Base-by-base conservation (phyloP, 2,888 invertebrate species). In the Myopa tessellatipennis region DNA sequence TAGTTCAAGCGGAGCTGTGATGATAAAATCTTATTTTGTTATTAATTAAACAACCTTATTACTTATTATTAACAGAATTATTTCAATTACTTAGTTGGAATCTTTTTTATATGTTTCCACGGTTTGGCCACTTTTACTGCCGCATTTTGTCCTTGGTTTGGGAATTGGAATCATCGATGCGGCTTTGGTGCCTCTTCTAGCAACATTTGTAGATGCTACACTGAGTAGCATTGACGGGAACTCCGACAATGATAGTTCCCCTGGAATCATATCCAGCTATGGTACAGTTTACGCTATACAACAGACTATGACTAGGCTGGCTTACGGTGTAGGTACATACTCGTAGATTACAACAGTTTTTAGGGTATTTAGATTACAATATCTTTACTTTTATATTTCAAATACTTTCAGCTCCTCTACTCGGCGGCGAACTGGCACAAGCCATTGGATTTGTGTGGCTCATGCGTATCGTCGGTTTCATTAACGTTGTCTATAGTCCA, bases 201-300 rank as follows among this genome's bases (percentile, higher is more conserved):
- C 95, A 0, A 91, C 92, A 75, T 90, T 95, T 78, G 95, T 95
- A 4, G 94, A 94, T 81, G 85, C 88, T 2, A 89, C 87, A 84
- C 78, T 87, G 85, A 89, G 83, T 26, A 85, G 85, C 72, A 88
- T 88, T 63, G 80, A 77, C 4, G 77, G 76, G 10, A 80, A 78
- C 58, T 81, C 50, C 8, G 71, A 70, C 4, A 74, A 74, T 38
- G 65, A 36, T 0, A 60, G 60, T 0, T 80, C 80, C 10, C 40
- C 81, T 8, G 83, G 80, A 69, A 84, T 85, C 14, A 86, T 85
- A 80, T 91, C 91, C 16, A 92, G 92, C 81, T 95, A 95, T 85
- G 95, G 95, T 4, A 92, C 92, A 0, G 93, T 95, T n/a, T 96
- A 96, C 86, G 94, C 96, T 74, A 91, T 96, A 76, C 95, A 95